These are phyloP conservation scores for Diuraphis noxia DNA, from an alignment of 1,140 invertebrate genomes.

Conservation along the genomic window DNA sequence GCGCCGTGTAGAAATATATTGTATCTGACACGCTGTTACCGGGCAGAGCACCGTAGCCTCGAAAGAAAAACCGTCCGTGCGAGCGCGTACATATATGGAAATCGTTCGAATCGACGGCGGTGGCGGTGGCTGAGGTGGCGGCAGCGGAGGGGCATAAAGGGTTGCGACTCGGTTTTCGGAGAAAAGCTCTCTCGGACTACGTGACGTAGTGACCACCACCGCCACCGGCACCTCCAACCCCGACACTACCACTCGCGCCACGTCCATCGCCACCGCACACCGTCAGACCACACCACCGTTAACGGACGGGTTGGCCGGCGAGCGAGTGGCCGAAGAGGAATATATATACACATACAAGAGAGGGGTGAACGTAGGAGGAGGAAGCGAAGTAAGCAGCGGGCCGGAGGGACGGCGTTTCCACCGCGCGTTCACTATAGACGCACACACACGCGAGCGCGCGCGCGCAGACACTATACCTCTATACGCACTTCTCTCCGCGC, in stretches of 20 bases:
- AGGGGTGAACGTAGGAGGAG: too few species aligned
- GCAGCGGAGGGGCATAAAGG: slow-evolving; percentile 22
- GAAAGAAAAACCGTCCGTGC: slow-evolving; percentile 31
- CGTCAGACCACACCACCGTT: not conserved
- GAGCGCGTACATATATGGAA: slow-evolving; percentile 43
- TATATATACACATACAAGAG: not conserved
- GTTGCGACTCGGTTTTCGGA: slow-evolving; percentile 54
- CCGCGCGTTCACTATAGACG: not conserved
- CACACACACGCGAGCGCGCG: not conserved
- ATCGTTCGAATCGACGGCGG: slow-evolving; percentile 31
- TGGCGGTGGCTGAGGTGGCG: not conserved
- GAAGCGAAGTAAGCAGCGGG: slow-evolving; percentile 37
- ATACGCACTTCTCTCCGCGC: slow-evolving; percentile 22
- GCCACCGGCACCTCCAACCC: not conserved
- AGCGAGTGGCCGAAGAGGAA: slow-evolving; percentile 32
- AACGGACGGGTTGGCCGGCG: not conserved
- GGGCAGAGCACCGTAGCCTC: not conserved
- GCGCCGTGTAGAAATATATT: slow-evolving; percentile 24
- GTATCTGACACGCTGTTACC: slow-evolving; percentile 27
- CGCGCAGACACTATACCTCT: not conserved
- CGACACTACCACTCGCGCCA: not conserved
- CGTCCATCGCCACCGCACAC: not conserved
- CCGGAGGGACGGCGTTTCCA: slow-evolving; percentile 4
- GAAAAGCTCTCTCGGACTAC: slow-evolving; percentile 50
- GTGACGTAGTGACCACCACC: slow-evolving; percentile 50